These are phyloP conservation scores for Chrysogorgia sp. DNA, from an alignment of 92 coral and sea anemone genomes.

Conservation along the genomic window DNA sequence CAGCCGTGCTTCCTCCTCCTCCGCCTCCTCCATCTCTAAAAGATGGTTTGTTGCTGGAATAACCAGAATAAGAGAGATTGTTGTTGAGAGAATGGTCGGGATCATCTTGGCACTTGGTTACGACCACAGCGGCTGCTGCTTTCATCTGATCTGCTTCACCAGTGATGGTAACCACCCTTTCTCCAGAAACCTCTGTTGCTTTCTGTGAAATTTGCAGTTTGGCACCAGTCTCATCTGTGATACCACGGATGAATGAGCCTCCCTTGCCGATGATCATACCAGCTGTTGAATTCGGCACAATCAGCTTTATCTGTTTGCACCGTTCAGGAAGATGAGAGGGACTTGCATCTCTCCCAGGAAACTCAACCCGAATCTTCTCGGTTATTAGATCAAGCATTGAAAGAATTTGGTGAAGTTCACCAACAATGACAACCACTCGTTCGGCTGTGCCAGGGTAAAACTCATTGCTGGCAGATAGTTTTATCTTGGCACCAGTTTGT, in stretches of 20 bases:
- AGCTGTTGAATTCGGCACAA: conserved; percentile 97
- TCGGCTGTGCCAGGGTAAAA: conserved; percentile 98
- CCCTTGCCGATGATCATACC: conserved; percentile 98
- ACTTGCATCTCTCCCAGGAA: conserved; percentile 77
- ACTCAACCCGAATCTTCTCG: conserved; percentile 95
- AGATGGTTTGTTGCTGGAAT: conserved; percentile 46
- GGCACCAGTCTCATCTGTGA: conserved; percentile 95
- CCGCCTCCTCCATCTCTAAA: conserved; percentile 61
- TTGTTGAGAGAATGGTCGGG: conserved; percentile 96
- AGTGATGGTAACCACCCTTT: conserved; percentile 79
- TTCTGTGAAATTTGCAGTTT: conserved; percentile 95
- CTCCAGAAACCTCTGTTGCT: conserved; percentile 93
- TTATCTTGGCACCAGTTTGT: conserved; percentile 93
- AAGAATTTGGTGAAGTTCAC: conserved; percentile 87
- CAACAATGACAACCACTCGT: conserved; percentile 95
- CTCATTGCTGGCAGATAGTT: conserved; percentile 93
- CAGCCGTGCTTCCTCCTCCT: conserved; percentile 56
- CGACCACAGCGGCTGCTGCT: conserved; percentile 89
- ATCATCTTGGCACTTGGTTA: conserved; percentile 93
- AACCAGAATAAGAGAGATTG: conserved; percentile 90
- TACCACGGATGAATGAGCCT: conserved; percentile 85
- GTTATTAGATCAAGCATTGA: conserved; percentile 89
- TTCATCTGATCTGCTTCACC: conserved; percentile 89
- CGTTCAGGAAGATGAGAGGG: conserved; percentile 82
- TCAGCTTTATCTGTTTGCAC: conserved; percentile 88